Conservation (phyloP, 2,888 invertebrate species). For the Hermaeophaga mercurialis region DNA sequence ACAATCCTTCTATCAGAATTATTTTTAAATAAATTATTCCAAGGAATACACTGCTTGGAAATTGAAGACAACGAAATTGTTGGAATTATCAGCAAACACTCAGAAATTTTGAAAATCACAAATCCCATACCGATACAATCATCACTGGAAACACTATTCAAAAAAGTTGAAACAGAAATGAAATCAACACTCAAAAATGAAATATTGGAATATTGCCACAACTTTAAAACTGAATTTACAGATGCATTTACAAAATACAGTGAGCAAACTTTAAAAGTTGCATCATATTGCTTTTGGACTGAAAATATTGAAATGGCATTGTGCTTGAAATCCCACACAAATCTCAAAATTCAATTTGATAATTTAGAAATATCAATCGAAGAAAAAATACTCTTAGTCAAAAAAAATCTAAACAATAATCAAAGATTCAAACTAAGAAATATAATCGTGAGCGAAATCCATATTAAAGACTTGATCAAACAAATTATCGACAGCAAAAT, state of each 20-base stretch:
- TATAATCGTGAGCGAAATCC: slow-evolving; percentile 36
- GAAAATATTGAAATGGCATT: slow-evolving; percentile 59
- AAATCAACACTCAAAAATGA: slow-evolving; percentile 54
- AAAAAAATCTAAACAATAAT: slow-evolving; percentile 39
- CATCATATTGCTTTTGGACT: slow-evolving; percentile 39
- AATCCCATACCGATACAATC: slow-evolving; percentile 59
- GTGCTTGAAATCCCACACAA: slow-evolving; percentile 37
- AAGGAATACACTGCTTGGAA: slow-evolving; percentile 73
- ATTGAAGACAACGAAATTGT: slow-evolving; percentile 72
- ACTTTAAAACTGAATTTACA: slow-evolving; percentile 31
- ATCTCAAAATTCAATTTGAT: slow-evolving; percentile 36
- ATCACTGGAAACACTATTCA: slow-evolving; percentile 71
- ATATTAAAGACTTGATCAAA: slow-evolving; percentile 75
- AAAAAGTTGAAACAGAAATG: slow-evolving; percentile 81
- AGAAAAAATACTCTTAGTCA: slow-evolving; percentile 46
- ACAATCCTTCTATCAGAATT: slow-evolving; percentile 79
- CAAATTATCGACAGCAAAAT: slow-evolving; percentile 66
- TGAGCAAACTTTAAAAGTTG: slow-evolving; percentile 38
- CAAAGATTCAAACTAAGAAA: slow-evolving; percentile 56
- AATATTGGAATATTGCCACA: slow-evolving; percentile 37
- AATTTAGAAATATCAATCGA: slow-evolving; percentile 32
- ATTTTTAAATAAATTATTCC: slow-evolving; percentile 82
- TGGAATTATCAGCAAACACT: slow-evolving; percentile 73
- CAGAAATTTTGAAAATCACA: slow-evolving; percentile 69
- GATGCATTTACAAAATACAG: slow-evolving; percentile 35